A percentile compares a stretch with the other conserved stretches of the same genome.
These are phyloP conservation scores for Echeneis naucrates DNA, from an alignment of 2,797 vertebrate species.

Conservation along the genomic window DNA sequence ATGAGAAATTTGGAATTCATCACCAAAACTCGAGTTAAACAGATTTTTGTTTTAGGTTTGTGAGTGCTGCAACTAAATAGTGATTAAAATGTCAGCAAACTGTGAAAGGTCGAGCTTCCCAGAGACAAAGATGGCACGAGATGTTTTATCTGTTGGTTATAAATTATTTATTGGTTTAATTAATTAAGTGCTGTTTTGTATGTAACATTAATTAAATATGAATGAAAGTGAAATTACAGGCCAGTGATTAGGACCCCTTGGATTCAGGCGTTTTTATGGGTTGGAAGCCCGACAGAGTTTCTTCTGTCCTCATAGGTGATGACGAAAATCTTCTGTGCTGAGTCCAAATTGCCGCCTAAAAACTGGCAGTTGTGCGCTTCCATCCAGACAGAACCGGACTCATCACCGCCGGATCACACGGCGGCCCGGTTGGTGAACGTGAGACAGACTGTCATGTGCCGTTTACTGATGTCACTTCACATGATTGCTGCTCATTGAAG, in stretches of 20 bases:
- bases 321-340: slow-evolving; percentile 14
- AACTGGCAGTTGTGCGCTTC: neutral
- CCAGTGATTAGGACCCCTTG: neutral
- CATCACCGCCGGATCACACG: slow-evolving; percentile 32
- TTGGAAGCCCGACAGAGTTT: neutral
- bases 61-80: no score
- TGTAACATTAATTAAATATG: neutral
- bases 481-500: slow-evolving; percentile 49
- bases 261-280: neutral
- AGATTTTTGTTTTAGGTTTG: no score
- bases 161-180: neutral
- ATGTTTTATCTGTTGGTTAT: no score
- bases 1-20: no score
- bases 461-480: slow-evolving; percentile 46
- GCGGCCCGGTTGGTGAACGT: neutral
- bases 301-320: neutral
- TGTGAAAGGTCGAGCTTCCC: neutral
- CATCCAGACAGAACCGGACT: slow-evolving; percentile 19
- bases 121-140: neutral
- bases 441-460: slow-evolving; percentile 8
- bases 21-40: no score
- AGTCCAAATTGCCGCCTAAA: slow-evolving; percentile 17
- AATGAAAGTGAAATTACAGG: no score
- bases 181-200: neutral
- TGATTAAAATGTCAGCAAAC: no score